Evolutionary conservation across 2,888 invertebrate species (phyloP), one percentile per base, ranked within the genome.

Genomic region (Brenthis hecate): DNA sequence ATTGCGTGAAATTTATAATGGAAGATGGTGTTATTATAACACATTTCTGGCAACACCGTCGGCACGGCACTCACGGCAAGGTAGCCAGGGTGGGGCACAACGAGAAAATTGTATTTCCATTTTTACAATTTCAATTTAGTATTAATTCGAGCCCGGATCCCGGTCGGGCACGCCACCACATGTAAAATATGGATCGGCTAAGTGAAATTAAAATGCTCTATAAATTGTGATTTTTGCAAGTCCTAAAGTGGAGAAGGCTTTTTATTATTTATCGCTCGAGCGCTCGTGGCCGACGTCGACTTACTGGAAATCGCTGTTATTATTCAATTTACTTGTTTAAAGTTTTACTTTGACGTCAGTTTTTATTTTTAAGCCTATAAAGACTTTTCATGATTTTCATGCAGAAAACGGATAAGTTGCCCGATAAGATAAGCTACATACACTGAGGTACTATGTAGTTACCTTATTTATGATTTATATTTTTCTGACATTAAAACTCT

Each of bases 171-270:
- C 87, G 83, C 90, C 86, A 85, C 91, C 92, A 92, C 92, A 92
- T 91, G 92, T 92, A 92, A 92, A 92, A 92, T 92, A 92, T 92
- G 92, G 91, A 92, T 91, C 89, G 89, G 88, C 92, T 92, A 92
- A 92, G 92, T 92, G 92, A 92, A 92, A 92, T 92, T 92, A 92
- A 92, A 92, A 92, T 88, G 91, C 89, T 91, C 92, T 92, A 92
- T 92, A 92, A 92, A 92, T 92, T 92, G 91, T 91, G 91, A 92
- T 92, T 92, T 92, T 92, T 92, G 92, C 92, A 92, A 92, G 92
- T 92, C 91, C 92, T 89, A 91, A 92, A 92, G 92, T 92, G 91
- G 91, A 90, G 91, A 91, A 91, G 91, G 91, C 90, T 91, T 91
- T 91, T 91, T 91, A 91, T 91, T 89, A 92, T 92, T 92, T 92